Percentiles rank a stretch among this genome's conserved stretches.
phyloP scores from a whole-genome alignment of 2,113 vertebrate genomes.

The Ameiurus melas region DNA sequence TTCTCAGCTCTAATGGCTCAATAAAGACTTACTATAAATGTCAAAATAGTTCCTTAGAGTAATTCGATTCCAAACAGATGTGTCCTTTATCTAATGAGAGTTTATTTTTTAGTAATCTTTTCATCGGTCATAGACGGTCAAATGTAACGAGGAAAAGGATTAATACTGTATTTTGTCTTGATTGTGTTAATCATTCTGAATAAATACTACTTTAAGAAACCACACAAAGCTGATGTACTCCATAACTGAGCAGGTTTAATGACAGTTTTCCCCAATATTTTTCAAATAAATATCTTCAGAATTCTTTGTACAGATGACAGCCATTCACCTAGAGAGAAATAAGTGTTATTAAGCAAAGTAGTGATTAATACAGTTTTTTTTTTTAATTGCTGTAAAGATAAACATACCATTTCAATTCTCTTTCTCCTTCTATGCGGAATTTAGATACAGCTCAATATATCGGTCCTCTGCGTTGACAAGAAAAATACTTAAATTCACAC shows the following conservation, averaged over 20 bases:
- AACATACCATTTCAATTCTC: slow-evolving; percentile 27
- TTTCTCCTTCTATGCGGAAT: slow-evolving; percentile 57
- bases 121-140: background rate
- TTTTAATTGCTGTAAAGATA: background rate
- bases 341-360: background rate
- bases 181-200: background rate
- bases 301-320: slow-evolving; percentile 15
- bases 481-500: background rate
- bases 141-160: background rate
- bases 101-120: background rate
- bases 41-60: background rate
- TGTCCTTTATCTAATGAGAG: background rate
- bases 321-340: slow-evolving; percentile 19
- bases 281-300: background rate
- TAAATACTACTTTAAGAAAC: no score
- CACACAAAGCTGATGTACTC: slow-evolving; percentile 2
- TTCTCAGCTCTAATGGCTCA: slow-evolving; percentile 1
- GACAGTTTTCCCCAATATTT: background rate
- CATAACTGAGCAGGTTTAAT: slow-evolving; percentile 2
- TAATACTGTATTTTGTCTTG: background rate
- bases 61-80: background rate
- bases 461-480: slow-evolving; percentile 71
- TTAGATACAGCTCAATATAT: slow-evolving; percentile 87
- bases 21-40: slow-evolving; percentile 22
- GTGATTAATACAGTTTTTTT: background rate